These are phyloP conservation scores for Probaryconus sp. DNA, from an alignment of 1,140 invertebrate genomes.

Conservation along the genomic window DNA sequence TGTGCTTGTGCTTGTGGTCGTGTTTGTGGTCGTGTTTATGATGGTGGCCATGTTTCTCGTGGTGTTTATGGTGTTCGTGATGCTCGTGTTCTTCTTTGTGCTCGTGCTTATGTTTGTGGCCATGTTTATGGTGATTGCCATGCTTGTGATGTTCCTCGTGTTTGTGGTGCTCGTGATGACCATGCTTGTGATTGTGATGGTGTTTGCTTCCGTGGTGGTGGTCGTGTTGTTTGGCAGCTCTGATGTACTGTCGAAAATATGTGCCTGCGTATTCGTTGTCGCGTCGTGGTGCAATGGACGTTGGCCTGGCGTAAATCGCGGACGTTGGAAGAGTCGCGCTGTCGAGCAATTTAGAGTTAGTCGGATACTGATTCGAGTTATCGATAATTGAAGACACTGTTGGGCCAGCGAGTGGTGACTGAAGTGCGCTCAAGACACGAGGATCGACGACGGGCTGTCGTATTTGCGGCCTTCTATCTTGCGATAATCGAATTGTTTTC, in stretches of 20 bases:
- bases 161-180: slow-evolving; percentile 58
- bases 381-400: slow-evolving; percentile 2
- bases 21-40: slow-evolving; percentile 69
- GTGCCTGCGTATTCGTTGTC: slow-evolving; percentile 38
- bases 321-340: slow-evolving; percentile 7
- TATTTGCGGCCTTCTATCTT: slow-evolving; percentile 61
- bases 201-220: slow-evolving; percentile 52
- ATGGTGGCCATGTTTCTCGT: slow-evolving; percentile 67
- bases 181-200: slow-evolving; percentile 57
- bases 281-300: slow-evolving; percentile 6
- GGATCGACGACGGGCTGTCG: slow-evolving; percentile 58
- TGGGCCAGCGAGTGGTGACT: slow-evolving; percentile 13
- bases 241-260: slow-evolving; percentile 29
- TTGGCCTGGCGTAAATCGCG: slow-evolving; percentile 3
- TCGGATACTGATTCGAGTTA: neutral
- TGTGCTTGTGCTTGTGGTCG: slow-evolving; percentile 67
- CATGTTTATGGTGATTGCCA: slow-evolving; percentile 64
- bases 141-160: slow-evolving; percentile 65
- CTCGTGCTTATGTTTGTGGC: slow-evolving; percentile 65
- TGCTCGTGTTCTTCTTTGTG: slow-evolving; percentile 71
- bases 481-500: slow-evolving; percentile 27
- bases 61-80: slow-evolving; percentile 70
- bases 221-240: slow-evolving; percentile 47
- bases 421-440: slow-evolving; percentile 13
- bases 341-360: neutral